Conservation (phyloP, 2,113 vertebrate genomes). For the Halcyon malimbica region DNA sequence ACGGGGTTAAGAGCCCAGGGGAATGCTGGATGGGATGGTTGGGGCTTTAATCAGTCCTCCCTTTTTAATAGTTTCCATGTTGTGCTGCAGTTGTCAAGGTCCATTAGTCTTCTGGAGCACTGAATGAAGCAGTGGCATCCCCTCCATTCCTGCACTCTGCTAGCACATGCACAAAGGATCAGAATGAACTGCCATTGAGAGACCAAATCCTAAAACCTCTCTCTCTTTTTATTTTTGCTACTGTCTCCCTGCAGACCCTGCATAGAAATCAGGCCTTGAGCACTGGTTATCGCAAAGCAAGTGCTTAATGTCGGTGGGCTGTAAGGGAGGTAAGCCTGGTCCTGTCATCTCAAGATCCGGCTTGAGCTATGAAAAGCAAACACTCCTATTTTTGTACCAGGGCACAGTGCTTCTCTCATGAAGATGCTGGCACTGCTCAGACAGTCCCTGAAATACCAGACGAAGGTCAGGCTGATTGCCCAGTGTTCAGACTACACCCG, state of each 20-base stretch:
- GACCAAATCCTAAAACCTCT: neutral
- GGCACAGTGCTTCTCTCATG: neutral
- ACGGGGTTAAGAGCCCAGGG: conserved; percentile 55
- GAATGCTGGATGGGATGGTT: conserved; percentile 29
- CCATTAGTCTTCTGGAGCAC: conserved; percentile 51
- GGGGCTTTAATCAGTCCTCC: conserved; percentile 54
- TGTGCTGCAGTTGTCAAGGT: conserved; percentile 40
- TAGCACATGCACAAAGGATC: neutral
- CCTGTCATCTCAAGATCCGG: neutral
- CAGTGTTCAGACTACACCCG: neutral
- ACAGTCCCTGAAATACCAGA: neutral
- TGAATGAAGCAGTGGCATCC: neutral
- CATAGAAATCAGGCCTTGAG: neutral
- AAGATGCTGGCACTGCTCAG: neutral
- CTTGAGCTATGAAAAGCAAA: neutral
- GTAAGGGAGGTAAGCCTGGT: neutral
- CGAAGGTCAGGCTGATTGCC: neutral
- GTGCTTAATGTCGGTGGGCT: neutral
- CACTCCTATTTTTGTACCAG: neutral
- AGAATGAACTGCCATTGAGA: neutral
- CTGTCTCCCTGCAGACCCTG: neutral
- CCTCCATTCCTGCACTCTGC: neutral
- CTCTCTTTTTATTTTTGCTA: neutral
- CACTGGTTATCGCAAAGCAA: neutral
- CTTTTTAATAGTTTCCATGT: conserved; percentile 49